Conservation (phyloP, 1,140 invertebrate species). For the Drosophila kurseongensis region DNA sequence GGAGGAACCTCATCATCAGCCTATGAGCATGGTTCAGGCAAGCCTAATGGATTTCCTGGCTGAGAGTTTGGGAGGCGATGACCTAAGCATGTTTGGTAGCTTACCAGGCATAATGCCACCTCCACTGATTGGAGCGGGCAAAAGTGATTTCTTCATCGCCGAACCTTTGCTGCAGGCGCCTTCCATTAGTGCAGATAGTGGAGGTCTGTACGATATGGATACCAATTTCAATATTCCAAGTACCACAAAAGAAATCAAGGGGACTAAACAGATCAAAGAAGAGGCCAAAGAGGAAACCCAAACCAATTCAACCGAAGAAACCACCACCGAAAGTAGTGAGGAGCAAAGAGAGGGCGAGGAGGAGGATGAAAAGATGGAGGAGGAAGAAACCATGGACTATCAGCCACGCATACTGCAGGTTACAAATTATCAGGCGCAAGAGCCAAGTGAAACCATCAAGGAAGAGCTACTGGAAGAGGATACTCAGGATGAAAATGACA, state of each 20-base stretch:
- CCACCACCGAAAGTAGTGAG: conserved; percentile 34
- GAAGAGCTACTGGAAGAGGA: conserved; percentile 40
- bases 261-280: neutral
- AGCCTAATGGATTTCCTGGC: conserved; percentile 80
- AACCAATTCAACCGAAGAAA: conserved; percentile 3
- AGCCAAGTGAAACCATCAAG: conserved; percentile 36
- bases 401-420: conserved; percentile 79
- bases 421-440: conserved; percentile 71
- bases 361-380: conserved; percentile 8
- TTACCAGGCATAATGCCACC: conserved; percentile 62
- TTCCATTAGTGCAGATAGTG: conserved; percentile 14
- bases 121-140: conserved; percentile 57
- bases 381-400: conserved; percentile 14
- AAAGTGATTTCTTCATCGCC: conserved; percentile 72
- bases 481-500: conserved; percentile 36
- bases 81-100: conserved; percentile 65
- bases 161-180: conserved; percentile 57
- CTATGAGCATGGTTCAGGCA: conserved; percentile 72
- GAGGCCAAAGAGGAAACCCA: conserved; percentile 1
- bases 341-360: conserved; percentile 17
- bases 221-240: conserved; percentile 44
- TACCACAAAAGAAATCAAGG: neutral
- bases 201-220: conserved; percentile 59
- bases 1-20: conserved; percentile 36
- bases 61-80: conserved; percentile 70